Evolutionary conservation across 2,113 vertebrate species (phyloP).

Genomic region (Sapayoa aenigma): DNA sequence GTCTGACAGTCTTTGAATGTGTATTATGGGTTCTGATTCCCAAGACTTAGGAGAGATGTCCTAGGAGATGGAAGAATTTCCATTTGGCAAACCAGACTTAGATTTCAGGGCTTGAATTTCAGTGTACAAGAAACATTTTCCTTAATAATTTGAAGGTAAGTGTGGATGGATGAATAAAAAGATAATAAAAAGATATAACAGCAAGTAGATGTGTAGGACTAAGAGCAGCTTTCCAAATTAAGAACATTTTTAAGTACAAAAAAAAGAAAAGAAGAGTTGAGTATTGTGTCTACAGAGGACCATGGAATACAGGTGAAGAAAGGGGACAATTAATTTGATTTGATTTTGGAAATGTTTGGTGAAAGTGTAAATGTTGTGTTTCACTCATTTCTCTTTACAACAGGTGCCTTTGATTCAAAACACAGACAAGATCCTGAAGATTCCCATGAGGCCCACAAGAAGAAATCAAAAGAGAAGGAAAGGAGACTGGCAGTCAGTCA

Average conservation of each 20-base stretch:
- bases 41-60: neutral
- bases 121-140: neutral
- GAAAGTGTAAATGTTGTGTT: neutral
- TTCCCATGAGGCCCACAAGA: neutral
- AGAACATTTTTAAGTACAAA: neutral
- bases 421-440: neutral
- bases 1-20: neutral
- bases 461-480: neutral
- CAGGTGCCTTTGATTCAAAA: conserved; percentile 9
- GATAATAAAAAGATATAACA: neutral
- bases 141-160: neutral
- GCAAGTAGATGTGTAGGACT: neutral
- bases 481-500: neutral
- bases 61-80: neutral
- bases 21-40: neutral
- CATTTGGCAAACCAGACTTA: neutral
- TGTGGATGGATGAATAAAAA: neutral
- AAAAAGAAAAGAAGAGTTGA: neutral
- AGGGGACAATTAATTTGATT: neutral
- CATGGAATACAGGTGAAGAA: neutral
- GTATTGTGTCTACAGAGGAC: neutral
- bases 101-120: neutral
- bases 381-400: conserved; percentile 24
- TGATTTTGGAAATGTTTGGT: neutral
- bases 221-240: neutral